Conservation (phyloP, 2,797 vertebrate genomes). For the Typhlichthys eigenmanni region DNA sequence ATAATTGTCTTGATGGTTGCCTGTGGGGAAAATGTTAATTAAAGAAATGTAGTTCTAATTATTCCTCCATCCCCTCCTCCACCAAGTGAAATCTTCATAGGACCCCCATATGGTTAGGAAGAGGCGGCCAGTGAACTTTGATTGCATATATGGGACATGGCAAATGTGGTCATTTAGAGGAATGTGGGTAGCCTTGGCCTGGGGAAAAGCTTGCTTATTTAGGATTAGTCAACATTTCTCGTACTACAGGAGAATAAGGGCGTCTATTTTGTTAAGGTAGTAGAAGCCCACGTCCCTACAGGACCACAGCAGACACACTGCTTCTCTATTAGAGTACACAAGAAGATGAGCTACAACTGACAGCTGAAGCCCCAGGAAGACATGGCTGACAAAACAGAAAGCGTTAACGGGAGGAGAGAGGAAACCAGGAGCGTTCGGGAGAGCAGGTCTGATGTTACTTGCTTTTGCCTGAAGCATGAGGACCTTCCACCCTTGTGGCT, state of each 20-base stretch:
- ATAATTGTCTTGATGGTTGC: slow-evolving; percentile 85
- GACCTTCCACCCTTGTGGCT: slow-evolving; percentile 69
- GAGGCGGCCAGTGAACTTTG: slow-evolving; percentile 12
- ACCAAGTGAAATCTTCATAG: slow-evolving; percentile 10
- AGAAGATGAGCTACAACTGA: background rate
- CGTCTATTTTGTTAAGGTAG: too few relatives aligned
- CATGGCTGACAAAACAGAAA: background rate
- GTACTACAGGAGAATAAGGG: too few relatives aligned
- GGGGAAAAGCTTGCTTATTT: background rate
- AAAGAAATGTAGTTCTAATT: too few relatives aligned
- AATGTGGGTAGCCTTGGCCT: background rate
- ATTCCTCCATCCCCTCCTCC: too few relatives aligned
- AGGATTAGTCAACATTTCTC: background rate
- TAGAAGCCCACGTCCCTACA: too few relatives aligned
- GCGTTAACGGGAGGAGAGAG: slow-evolving; percentile 6
- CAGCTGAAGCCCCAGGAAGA: slow-evolving; percentile 9
- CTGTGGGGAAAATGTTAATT: slow-evolving; percentile 50
- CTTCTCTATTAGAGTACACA: too few relatives aligned
- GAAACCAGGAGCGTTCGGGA: slow-evolving; percentile 5
- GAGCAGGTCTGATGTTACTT: slow-evolving; percentile 65
- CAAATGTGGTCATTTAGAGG: background rate
- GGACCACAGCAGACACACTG: too few relatives aligned
- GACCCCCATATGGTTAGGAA: background rate
- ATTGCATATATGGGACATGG: slow-evolving; percentile 11
- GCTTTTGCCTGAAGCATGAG: slow-evolving; percentile 68